Evolutionary conservation across 2,113 vertebrate species (phyloP).

Genomic region (Rallus limicola): DNA sequence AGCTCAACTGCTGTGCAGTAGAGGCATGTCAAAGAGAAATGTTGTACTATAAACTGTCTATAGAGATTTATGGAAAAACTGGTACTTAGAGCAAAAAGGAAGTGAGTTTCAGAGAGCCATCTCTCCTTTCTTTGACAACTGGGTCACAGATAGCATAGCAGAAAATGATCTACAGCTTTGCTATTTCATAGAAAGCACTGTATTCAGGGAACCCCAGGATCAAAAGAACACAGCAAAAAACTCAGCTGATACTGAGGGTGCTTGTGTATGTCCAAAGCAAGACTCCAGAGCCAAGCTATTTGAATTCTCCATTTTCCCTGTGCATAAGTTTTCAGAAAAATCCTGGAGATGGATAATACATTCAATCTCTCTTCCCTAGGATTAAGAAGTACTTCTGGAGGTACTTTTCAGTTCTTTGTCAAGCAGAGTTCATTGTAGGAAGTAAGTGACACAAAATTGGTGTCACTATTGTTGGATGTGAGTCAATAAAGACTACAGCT

Average conservation of each 20-base stretch:
- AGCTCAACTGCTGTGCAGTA: not conserved
- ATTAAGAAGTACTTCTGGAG: not conserved
- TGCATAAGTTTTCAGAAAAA: not conserved
- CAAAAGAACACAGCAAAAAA: not conserved
- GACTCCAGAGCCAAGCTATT: not conserved
- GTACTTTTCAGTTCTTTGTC: not conserved
- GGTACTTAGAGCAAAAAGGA: not conserved
- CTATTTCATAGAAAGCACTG: fast-evolving
- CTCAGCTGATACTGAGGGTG: not conserved
- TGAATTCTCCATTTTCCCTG: not conserved
- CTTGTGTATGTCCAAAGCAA: not conserved
- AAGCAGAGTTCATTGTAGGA: not conserved
- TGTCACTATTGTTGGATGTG: not conserved
- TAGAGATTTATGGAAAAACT: not conserved
- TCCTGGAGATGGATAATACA: not conserved
- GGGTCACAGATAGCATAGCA: too few relatives aligned
- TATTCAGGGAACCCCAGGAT: not conserved
- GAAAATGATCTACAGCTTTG: not conserved
- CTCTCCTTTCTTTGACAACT: not conserved
- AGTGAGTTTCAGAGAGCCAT: not conserved
- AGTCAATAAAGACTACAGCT: not conserved
- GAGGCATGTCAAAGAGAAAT: not conserved
- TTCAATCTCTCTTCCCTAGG: not conserved
- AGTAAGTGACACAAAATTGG: not conserved
- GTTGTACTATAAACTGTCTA: not conserved